phyloP scores from a whole-genome alignment of 2,888 invertebrate genomes.

The Eupithecia inturbata region DNA sequence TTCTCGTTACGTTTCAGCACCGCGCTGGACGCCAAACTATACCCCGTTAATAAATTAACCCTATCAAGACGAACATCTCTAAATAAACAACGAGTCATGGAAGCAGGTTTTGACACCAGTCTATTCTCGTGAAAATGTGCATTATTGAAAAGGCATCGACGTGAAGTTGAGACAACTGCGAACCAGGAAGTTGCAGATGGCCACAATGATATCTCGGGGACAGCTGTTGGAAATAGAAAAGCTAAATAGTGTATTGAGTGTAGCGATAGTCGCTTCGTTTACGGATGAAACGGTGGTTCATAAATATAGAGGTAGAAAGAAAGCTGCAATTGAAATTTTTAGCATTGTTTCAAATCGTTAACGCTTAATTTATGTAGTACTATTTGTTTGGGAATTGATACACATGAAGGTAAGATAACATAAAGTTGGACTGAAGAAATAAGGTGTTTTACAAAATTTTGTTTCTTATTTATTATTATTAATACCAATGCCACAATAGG shows the following conservation, averaged over 20 bases:
- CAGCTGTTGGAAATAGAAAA: conserved; percentile 37
- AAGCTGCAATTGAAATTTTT: background rate
- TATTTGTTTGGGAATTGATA: background rate
- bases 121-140: conserved; percentile 39
- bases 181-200: conserved; percentile 35
- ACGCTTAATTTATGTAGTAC: background rate
- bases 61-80: conserved; percentile 9
- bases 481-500: background rate
- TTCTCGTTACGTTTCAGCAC: background rate
- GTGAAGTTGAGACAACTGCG: conserved; percentile 34
- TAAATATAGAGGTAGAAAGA: conserved; percentile 9
- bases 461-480: background rate
- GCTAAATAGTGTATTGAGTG: conserved; percentile 33
- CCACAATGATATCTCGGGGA: conserved; percentile 34
- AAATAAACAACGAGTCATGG: conserved; percentile 35
- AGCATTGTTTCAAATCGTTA: background rate
- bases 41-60: conserved; percentile 7
- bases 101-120: conserved; percentile 21
- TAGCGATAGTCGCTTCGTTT: conserved; percentile 19
- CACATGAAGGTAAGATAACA: too few species aligned
- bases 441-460: background rate
- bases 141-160: conserved; percentile 43
- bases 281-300: conserved; percentile 1
- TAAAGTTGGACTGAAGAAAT: too few species aligned
- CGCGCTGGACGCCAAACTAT: conserved; percentile 15